Base-by-base conservation (phyloP, 1,140 invertebrate species). In the Leptopilina boulardi region DNA sequence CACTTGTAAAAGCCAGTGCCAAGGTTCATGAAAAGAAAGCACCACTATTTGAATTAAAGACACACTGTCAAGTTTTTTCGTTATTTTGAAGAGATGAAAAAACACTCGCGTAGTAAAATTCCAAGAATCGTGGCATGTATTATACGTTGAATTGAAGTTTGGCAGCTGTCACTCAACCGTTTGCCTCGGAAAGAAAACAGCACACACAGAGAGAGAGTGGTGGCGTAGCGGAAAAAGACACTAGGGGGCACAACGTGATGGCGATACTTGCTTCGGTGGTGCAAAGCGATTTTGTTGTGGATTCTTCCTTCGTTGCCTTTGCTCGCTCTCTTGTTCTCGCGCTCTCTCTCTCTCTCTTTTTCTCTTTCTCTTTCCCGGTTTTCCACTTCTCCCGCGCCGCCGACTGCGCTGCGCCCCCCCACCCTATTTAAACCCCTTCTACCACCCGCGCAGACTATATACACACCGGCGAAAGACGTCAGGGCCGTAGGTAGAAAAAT, bases 241-340 rank as follows among this genome's bases (percentile, higher is more conserved):
- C 85, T 77, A 83, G 81, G 79, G 83, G 81, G 80, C 83, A 84
- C 81, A 38, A 38, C 80, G 80, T 77, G 77, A 82, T 83, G 80
- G 81, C 82, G 80, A 70, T 54, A 80, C 83, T 83, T 54, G 80
- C 83, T 83, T 80, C 89, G 89, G 88, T 89, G 89, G 86, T 89
- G 89, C 89, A 89, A 89, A 89, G 86, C 89, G 89, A 91, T 92
- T 92, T 92, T 92, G 90, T 92, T 92, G 90, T 91, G 91, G 87
- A 91, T 89, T 90, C 84, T 90, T 92, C 78, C 81, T 77, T 80
- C 82, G 70, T 77, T 78, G 71, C 80, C 84, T 84, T n/a, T 66
- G 82, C 77, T 83, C 85, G 83, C 85, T 87, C 82, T 87, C n/a
- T 77, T 78, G 71, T 80, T 84, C 84, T n/a, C 56, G 82, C 77